Base-by-base conservation (phyloP, 2,797 vertebrate genomes). In the Notolabrus celidotus region DNA sequence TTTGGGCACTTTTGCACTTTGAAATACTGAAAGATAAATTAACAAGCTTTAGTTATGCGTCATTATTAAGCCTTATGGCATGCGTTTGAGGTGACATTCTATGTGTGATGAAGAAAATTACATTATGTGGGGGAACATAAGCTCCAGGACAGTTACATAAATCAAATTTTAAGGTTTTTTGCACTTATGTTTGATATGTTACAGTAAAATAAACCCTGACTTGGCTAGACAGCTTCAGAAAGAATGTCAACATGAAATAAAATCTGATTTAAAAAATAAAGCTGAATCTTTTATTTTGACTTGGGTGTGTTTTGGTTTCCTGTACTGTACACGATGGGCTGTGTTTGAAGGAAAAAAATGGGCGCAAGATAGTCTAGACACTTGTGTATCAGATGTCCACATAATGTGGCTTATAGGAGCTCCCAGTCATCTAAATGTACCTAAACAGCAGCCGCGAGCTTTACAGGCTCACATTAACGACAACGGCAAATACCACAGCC, bases 401-500 rank as follows among this genome's bases (percentile, higher is more conserved):
- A 85, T 91, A 89, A 88, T 60, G 7, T 65, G 59, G 69, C 85
- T 89, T 87, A 86, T 80, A 79, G 77, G 86, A 75, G 73, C 76
- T 74, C 62, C 75, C 71, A 67, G 88, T 80, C 83, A 66, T 83
- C 79, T 74, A 55, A 79, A 80, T 16, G 43, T 27, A 71, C 63
- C 71, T 49, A 79, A 84, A 84, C 83, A 78, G 88, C 86, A 85
- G 86, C 84, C 67, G 33, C 22, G 58, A 88, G 83, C 80, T 90
- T 91, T 88, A 89, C 78, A 64, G 80, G 83, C 77, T 29, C 70
- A 67, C 72, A 60, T 88, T 90, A 88, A 89, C 85, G 56, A 82
- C 86, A 83, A 62, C 68, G 73, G 67, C 71, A 74, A 87, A 90
- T 83, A 74, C 85, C 87, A 82, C 85, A 86, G 85, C 85, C 77